Evolutionary conservation across 1,140 invertebrate species (phyloP), one percentile per base, ranked within the genome.

Genomic region (Drosophila parabipectinata): DNA sequence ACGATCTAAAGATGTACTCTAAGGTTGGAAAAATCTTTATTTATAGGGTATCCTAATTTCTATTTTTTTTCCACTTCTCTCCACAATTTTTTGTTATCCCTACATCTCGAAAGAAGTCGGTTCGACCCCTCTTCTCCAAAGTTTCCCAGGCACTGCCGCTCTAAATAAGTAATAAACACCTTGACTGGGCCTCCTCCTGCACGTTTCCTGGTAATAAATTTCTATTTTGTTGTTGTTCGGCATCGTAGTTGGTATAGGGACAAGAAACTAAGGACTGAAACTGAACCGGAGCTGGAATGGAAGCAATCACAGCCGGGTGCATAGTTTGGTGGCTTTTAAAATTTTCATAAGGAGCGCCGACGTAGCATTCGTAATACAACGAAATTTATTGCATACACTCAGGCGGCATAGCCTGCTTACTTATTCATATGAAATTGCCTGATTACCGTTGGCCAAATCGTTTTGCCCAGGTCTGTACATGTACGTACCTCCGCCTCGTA

Each of bases 351-450:
- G 82, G 47, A 77, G 63, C 77, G 52, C 24, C 26, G 64, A 15
- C 64, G 66, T 62, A 66, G 76, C 76, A 76, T 79, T 84, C 75
- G 81, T 85, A 84, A 85, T 85, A 80, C 81, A 85, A 62, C 52
- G 52, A 66, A 87, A 85, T 85, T 85, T 85, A 85, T 85, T 87
- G 69, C 81, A 74, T 67, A 80, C 77, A 87, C 82, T 87, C 82
- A 71, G 82, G 68, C 81, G 68, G 63, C 61, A 77, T 75, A 61
- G 73, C 82, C 82, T 85, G 82, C 73, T 85, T 61, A 85, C 61
- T 85, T 85, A 85, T 87, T 85, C 77, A 85, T 85, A 85, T 85
- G 82, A 72, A 87, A 87, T 87, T 87, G 81, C 81, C 82, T 85
- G 81, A 85, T 85, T 85, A 87, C 82, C 67, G 82, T 47, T 54